Evolutionary conservation across 2,888 invertebrate species (phyloP), one percentile per base, ranked within the genome.

Genomic region (Caenorhabditis sp.): DNA sequence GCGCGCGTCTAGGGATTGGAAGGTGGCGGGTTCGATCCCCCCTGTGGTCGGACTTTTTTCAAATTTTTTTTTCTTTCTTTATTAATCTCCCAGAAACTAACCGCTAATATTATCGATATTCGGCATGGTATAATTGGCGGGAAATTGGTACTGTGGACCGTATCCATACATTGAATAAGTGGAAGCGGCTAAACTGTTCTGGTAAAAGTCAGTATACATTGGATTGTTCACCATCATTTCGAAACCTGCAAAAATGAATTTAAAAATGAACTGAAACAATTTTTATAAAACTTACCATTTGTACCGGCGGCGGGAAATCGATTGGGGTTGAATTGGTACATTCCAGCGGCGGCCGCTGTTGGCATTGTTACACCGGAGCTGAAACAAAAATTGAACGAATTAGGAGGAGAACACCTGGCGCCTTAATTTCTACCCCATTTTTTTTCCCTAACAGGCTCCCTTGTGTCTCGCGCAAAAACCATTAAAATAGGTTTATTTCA

Each of bases 201-300:
- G 57, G 52, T 76, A 76, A 59, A 76, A 71, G 12, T 78, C 78
- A n/a, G 59, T 50, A 27, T 68, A 67, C 66, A 76, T 73, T 23
- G 70, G 67, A 36, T 71, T 74, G 43, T 73, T 68, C 21, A 68
- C 67, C 78, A 78, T 78, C 78, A 78, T 78, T 12, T 74, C 76
- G 65, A 78, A 78, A 8, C 76, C 74, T 17, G 59, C 59, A 0
- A 60, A 64, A 23, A 63, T 63, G n/a, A n/a, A n/a, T n/a, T n/a
- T n/a, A 4, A 31, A 10, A 31, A 31, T 31, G 31, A 7, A 4
- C 4, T 4, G 31, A 31, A 31, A n/a, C n/a, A 31, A 31, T 31
- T 31, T 31, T 31, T 4, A 31, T 7, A 31, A 31, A 31, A 31
- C 31, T 31, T 31, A 31, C 31, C 43, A 43, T 43, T 43, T 10